Percentiles rank a stretch among this genome's conserved stretches.
Conservation (phyloP, 2,888 invertebrate genomes). For the Baccha elongata region DNA sequence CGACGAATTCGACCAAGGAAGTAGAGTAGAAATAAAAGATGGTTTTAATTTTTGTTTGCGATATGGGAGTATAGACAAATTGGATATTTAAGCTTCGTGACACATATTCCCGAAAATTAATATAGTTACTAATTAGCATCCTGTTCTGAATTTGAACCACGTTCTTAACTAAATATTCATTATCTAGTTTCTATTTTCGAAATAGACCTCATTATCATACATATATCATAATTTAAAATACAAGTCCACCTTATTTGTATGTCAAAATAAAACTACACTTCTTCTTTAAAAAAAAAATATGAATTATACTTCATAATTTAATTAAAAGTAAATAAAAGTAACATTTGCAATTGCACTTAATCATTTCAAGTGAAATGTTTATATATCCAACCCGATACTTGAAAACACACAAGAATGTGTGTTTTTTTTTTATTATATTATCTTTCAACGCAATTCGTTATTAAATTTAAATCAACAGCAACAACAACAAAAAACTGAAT, state of each 20-base stretch:
- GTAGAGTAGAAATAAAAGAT: too few species aligned
- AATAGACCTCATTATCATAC: too few species aligned
- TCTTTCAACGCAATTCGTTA: conserved; percentile 45
- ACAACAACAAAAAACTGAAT: not conserved
- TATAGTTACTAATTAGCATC: too few species aligned
- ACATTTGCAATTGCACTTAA: conserved; percentile 9
- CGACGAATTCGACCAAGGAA: too few species aligned
- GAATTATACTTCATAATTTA: conserved; percentile 7
- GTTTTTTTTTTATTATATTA: conserved; percentile 55
- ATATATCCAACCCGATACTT: not conserved
- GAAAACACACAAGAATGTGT: not conserved
- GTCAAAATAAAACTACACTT: not conserved
- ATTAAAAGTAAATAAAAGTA: conserved; percentile 55
- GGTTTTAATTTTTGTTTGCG: too few species aligned
- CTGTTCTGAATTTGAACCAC: too few species aligned
- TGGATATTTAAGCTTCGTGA: too few species aligned
- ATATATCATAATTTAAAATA: too few species aligned
- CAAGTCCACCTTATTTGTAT: not conserved
- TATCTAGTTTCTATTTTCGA: too few species aligned
- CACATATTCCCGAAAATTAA: too few species aligned
- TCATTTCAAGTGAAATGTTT: conserved; percentile 23
- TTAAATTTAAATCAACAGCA: conserved; percentile 58
- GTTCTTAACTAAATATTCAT: too few species aligned
- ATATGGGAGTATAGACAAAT: too few species aligned
- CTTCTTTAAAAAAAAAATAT: not conserved